Conservation (phyloP, 2,888 invertebrate species). For the Lasioglossum vierecki region DNA sequence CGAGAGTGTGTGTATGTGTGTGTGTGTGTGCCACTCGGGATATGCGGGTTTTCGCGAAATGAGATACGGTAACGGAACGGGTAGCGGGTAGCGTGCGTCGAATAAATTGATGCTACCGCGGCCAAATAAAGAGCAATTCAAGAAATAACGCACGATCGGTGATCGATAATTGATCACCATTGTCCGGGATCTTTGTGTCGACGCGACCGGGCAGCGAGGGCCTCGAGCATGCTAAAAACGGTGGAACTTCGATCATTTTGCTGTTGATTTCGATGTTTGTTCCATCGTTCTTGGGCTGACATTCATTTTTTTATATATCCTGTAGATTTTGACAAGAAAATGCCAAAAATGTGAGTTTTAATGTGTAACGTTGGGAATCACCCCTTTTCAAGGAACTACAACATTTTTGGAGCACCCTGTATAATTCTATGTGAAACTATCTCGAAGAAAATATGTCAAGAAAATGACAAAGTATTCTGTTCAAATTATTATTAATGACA, state of each 20-base stretch:
- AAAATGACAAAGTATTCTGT: no score
- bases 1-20: background rate
- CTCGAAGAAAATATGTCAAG: no score
- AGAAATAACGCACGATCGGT: conserved; percentile 4
- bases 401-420: no score
- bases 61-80: background rate
- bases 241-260: background rate
- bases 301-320: no score
- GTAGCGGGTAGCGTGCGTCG: background rate
- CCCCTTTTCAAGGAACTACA: no score
- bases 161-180: conserved; percentile 9
- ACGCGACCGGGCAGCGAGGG: background rate
- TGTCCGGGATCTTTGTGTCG: background rate
- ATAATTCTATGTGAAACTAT: no score
- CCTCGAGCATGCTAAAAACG: background rate
- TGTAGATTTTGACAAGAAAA: no score
- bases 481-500: no score
- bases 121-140: conserved; percentile 15
- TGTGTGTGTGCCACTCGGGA: background rate
- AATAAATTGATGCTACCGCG: background rate
- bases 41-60: background rate
- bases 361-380: no score
- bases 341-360: no score
- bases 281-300: no score
- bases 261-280: background rate